phyloP scores from a whole-genome alignment of 1,140 invertebrate species.

The Drosophila lowei region DNA sequence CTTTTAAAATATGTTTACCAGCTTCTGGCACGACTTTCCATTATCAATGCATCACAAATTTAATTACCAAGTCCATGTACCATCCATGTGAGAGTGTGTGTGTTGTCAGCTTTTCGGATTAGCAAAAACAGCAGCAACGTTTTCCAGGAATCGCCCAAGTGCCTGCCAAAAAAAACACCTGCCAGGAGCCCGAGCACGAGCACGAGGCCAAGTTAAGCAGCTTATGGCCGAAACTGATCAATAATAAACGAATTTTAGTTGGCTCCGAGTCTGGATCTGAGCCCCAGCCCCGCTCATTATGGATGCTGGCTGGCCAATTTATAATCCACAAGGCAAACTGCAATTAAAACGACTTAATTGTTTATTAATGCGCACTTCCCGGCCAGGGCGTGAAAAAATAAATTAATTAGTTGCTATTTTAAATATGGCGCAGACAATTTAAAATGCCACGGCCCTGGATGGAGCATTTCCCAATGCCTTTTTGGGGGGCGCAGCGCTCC shows the following conservation, averaged over 20 bases:
- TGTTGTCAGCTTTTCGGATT: constrained; percentile 23
- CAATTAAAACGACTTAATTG: constrained; percentile 76
- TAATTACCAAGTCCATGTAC: constrained; percentile 5
- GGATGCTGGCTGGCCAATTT: constrained; percentile 29
- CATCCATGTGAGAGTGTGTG: constrained; percentile 6
- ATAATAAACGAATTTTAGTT: constrained; percentile 46
- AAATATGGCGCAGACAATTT: constrained; percentile 76
- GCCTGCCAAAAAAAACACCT: constrained; percentile 25
- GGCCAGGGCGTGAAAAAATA: constrained; percentile 64
- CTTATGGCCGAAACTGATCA: constrained; percentile 46
- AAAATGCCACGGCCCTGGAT: constrained; percentile 37
- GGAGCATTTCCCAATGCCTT: not conserved
- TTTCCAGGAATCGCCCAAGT: constrained; percentile 29
- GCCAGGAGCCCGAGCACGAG: constrained; percentile 9
- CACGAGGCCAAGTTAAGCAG: constrained; percentile 33
- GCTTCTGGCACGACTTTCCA: not conserved
- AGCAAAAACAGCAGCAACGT: constrained; percentile 24
- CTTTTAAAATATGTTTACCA: not conserved
- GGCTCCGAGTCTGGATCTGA: not conserved
- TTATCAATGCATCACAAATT: not conserved
- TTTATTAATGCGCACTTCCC: constrained; percentile 78
- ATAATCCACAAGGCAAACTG: constrained; percentile 45
- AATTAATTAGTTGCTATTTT: constrained; percentile 79
- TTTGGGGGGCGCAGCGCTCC: constrained; percentile 12
- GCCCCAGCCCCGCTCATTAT: constrained; percentile 22